phyloP scores from a whole-genome alignment of 2,797 vertebrate species.

The Vipera latastei region DNA sequence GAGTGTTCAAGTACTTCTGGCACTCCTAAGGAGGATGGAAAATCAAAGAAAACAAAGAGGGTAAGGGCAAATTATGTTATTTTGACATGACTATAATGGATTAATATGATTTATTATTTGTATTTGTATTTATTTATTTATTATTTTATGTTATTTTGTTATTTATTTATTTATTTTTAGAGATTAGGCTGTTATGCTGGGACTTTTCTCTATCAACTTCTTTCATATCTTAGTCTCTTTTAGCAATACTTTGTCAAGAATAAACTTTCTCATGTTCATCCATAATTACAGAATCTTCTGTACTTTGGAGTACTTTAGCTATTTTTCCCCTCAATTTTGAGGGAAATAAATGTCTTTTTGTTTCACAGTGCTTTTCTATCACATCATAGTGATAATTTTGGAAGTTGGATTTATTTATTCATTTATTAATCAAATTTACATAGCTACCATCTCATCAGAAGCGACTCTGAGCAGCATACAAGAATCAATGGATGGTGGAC shows the following conservation, averaged over 20 bases:
- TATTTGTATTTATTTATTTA: background rate
- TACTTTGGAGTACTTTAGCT: background rate
- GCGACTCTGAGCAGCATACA: background rate
- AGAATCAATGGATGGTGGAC: background rate
- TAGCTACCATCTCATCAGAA: background rate
- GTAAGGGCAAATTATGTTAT: constrained; percentile 54
- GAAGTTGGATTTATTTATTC: background rate
- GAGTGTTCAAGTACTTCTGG: background rate
- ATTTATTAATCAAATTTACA: background rate
- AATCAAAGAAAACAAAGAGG: constrained; percentile 64
- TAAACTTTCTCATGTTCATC: background rate
- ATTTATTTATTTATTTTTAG: background rate
- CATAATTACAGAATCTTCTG: background rate
- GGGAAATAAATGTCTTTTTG: background rate
- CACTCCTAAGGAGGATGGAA: rapidly evolving
- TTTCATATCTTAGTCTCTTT: background rate
- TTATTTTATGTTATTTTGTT: too few species aligned
- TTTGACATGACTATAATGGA: background rate
- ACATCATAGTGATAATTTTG: background rate
- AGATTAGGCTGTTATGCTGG: background rate
- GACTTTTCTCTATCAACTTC: background rate
- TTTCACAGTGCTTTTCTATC: background rate
- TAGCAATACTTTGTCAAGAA: background rate
- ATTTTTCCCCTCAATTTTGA: background rate
- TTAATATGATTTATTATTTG: background rate